Percentiles rank a stretch among this genome's conserved stretches.
These are phyloP conservation scores for Athetis lepigone DNA, from an alignment of 2,888 invertebrate genomes.

Conservation along the genomic window DNA sequence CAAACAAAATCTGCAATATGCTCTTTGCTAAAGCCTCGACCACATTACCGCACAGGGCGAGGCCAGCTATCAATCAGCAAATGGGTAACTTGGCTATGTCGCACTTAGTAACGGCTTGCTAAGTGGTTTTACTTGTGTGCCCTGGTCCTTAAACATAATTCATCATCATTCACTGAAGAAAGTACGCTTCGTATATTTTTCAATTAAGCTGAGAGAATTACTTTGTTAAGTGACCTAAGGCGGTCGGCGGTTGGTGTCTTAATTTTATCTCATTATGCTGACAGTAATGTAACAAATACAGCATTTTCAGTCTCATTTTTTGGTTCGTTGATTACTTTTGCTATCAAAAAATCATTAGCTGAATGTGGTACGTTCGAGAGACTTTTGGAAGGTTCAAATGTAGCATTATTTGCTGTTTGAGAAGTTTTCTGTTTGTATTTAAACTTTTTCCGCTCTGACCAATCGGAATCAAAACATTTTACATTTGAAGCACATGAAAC, in stretches of 20 bases:
- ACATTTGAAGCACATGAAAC: slow-evolving; percentile 46
- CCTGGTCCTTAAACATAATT: slow-evolving; percentile 34
- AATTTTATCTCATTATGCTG: slow-evolving; percentile 38
- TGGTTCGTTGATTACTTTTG: slow-evolving; percentile 19
- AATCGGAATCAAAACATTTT: slow-evolving; percentile 28
- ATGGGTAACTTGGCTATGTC: slow-evolving; percentile 48
- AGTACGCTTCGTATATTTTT: slow-evolving; percentile 23
- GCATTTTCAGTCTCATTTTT: slow-evolving; percentile 15
- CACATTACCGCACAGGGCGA: slow-evolving; percentile 29
- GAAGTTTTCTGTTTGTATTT: slow-evolving; percentile 4
- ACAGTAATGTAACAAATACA: slow-evolving; percentile 22
- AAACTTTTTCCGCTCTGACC: slow-evolving; percentile 10
- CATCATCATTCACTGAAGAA: slow-evolving; percentile 49
- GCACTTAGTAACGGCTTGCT: slow-evolving; percentile 52
- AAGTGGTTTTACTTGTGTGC: slow-evolving; percentile 60
- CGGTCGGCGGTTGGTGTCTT: not conserved
- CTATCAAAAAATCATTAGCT: slow-evolving; percentile 23
- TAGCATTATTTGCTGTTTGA: slow-evolving; percentile 2
- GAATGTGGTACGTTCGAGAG: slow-evolving; percentile 8
- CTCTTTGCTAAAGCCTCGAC: not conserved
- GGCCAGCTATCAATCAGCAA: slow-evolving; percentile 58
- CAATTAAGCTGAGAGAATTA: slow-evolving; percentile 40
- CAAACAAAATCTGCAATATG: slow-evolving; percentile 35
- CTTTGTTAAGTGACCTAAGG: slow-evolving; percentile 21
- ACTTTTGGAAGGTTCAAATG: not conserved